Conservation (phyloP, 1,140 invertebrate genomes). For the Palaemon carinicauda region DNA sequence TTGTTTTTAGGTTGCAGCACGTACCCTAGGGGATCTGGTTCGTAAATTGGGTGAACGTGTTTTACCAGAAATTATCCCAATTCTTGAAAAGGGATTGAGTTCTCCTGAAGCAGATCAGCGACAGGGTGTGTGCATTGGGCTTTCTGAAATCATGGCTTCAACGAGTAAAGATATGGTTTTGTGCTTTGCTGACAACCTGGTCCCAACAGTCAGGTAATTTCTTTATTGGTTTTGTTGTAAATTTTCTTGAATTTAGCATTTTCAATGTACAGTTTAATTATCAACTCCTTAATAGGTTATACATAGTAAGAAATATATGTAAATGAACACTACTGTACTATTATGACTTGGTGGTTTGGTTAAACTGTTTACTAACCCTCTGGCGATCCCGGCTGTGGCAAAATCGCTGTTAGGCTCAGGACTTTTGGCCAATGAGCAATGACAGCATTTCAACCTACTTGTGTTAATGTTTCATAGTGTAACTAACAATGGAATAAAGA, state of each 20-base stretch:
- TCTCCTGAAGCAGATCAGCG: slow-evolving; percentile 91
- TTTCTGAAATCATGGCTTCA: slow-evolving; percentile 97
- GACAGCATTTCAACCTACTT: too few species aligned
- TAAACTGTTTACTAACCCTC: too few species aligned
- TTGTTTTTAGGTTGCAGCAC: slow-evolving; percentile 78
- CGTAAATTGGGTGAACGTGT: slow-evolving; percentile 97
- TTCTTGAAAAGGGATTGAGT: slow-evolving; percentile 90
- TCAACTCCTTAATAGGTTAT: too few species aligned
- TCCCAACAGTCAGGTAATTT: slow-evolving; percentile 85
- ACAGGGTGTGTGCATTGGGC: slow-evolving; percentile 97
- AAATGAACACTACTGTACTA: too few species aligned
- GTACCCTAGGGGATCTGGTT: slow-evolving; percentile 96
- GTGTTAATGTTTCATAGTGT: too few species aligned
- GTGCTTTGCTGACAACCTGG: slow-evolving; percentile 91
- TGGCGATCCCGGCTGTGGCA: too few species aligned
- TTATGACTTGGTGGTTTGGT: too few species aligned
- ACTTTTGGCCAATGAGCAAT: too few species aligned
- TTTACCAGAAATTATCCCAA: slow-evolving; percentile 97
- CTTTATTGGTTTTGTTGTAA: background rate
- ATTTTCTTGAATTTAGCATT: background rate
- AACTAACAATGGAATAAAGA: too few species aligned
- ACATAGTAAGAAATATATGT: too few species aligned
- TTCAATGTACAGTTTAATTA: background rate
- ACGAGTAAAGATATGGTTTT: slow-evolving; percentile 95
- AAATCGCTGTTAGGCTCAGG: too few species aligned